phyloP scores from a whole-genome alignment of 2,113 vertebrate genomes.

The Proterorhinus semilunaris region DNA sequence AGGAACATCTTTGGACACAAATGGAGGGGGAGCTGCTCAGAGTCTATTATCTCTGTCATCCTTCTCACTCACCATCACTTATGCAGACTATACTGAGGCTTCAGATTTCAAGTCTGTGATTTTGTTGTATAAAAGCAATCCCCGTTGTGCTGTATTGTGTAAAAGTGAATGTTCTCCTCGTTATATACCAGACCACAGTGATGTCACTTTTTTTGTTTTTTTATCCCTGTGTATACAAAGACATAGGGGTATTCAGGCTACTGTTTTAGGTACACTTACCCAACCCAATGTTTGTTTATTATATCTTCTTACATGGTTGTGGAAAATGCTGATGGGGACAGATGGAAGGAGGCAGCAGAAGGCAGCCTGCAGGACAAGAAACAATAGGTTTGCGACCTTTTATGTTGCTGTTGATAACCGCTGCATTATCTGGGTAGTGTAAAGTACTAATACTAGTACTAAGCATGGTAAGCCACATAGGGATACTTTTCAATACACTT shows the following conservation, averaged over 20 bases:
- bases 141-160: slow-evolving; percentile 15
- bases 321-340: slow-evolving; percentile 56
- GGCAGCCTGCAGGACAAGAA: slow-evolving; percentile 14
- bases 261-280: slow-evolving; percentile 49
- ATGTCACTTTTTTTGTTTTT: slow-evolving; percentile 13
- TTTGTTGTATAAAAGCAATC: slow-evolving; percentile 5
- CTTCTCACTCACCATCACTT: slow-evolving; percentile 7
- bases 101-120: slow-evolving; percentile 11
- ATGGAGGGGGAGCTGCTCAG: slow-evolving; percentile 1
- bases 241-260: slow-evolving; percentile 29
- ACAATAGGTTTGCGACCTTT: slow-evolving; percentile 16
- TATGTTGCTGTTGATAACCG: slow-evolving; percentile 6
- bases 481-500: slow-evolving; percentile 24
- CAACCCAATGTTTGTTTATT: slow-evolving; percentile 41
- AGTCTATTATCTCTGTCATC: slow-evolving; percentile 29
- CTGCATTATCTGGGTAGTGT: background rate
- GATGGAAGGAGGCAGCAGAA: slow-evolving; percentile 23
- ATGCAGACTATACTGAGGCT: slow-evolving; percentile 14
- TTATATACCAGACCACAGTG: slow-evolving; percentile 22
- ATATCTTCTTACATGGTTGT: slow-evolving; percentile 20
- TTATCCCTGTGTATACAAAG: slow-evolving; percentile 12
- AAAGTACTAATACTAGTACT: slow-evolving; percentile 8
- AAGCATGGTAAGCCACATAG: background rate
- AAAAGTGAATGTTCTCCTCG: slow-evolving; percentile 49
- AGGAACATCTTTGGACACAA: slow-evolving; percentile 35